A percentile compares a stretch with the other conserved stretches of the same genome.
Evolutionary conservation across 2,113 vertebrate species (phyloP).

Genomic region (Megalops atlanticus): DNA sequence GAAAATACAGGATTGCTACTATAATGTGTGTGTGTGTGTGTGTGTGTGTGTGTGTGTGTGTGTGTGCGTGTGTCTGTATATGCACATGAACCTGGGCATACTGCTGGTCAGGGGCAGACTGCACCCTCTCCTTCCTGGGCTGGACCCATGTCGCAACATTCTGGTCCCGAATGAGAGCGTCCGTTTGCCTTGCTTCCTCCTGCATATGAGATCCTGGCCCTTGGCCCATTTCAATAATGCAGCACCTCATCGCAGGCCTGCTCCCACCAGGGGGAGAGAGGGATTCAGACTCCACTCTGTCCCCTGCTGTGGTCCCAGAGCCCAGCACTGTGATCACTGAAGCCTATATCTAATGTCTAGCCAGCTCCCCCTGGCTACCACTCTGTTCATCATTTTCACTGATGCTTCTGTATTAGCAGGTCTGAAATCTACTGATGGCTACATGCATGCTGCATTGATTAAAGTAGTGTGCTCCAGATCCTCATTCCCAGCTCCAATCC

Average conservation of each 20-base stretch:
- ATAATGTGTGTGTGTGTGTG: background rate
- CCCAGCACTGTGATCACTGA: background rate
- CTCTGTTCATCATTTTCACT: constrained; percentile 31
- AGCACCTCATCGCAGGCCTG: background rate
- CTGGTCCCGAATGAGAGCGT: background rate
- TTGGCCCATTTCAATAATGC: background rate
- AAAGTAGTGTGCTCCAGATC: background rate
- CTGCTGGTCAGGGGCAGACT: too few species aligned
- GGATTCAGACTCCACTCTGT: background rate
- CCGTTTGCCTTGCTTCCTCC: background rate
- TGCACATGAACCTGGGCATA: too few species aligned
- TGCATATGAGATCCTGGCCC: background rate
- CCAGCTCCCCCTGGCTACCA: background rate
- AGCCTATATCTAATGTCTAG: background rate
- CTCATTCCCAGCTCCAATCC: background rate
- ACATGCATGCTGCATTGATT: background rate
- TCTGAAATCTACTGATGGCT: background rate
- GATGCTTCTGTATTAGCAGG: constrained; percentile 24
- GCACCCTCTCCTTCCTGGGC: too few species aligned
- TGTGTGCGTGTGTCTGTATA: too few species aligned
- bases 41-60: too few species aligned
- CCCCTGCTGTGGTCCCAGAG: constrained; percentile 6
- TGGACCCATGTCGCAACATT: background rate
- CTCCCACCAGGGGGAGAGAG: background rate
- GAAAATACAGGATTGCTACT: background rate